Percentiles rank a stretch among this genome's conserved stretches.
Evolutionary conservation across 2,888 invertebrate genomes (phyloP).

Genomic region (Ophion ventricosus): DNA sequence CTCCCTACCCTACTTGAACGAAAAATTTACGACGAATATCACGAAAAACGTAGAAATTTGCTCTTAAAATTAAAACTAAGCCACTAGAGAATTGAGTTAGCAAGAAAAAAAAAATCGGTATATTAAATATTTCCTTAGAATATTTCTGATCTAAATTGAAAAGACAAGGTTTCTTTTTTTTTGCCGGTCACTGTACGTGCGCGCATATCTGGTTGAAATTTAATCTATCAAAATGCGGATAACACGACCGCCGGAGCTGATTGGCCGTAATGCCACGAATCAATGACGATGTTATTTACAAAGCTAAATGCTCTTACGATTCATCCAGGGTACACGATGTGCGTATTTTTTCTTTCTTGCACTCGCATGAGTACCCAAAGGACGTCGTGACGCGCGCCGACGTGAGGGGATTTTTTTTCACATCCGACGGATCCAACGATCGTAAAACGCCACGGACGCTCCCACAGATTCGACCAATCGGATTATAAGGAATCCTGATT

Average conservation of each 20-base stretch:
- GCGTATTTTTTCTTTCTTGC: slow-evolving; percentile 18
- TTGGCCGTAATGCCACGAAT: slow-evolving; percentile 49
- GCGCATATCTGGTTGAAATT: slow-evolving; percentile 14
- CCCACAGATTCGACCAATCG: slow-evolving; percentile 56
- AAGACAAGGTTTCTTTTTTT: too few relatives aligned
- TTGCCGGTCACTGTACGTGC: background rate
- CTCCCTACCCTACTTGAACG: too few relatives aligned
- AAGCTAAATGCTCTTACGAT: slow-evolving; percentile 19
- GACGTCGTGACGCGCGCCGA: slow-evolving; percentile 20
- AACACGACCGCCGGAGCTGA: slow-evolving; percentile 2
- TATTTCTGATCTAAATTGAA: too few relatives aligned
- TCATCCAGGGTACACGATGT: slow-evolving; percentile 15
- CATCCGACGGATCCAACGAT: slow-evolving; percentile 17
- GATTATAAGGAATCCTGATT: slow-evolving; percentile 55
- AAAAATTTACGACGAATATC: too few relatives aligned
- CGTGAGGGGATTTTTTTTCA: slow-evolving; percentile 33
- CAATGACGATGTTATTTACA: slow-evolving; percentile 51
- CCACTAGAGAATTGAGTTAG: too few relatives aligned
- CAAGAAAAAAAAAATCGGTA: too few relatives aligned
- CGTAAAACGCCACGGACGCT: slow-evolving; percentile 43
- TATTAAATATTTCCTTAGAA: too few relatives aligned
- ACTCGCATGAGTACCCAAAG: slow-evolving; percentile 30
- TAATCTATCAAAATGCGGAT: background rate
- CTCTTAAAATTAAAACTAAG: too few relatives aligned
- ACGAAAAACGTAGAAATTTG: too few relatives aligned